phyloP scores from a whole-genome alignment of 1,140 invertebrate genomes.

The Neotoxoptera formosana region DNA sequence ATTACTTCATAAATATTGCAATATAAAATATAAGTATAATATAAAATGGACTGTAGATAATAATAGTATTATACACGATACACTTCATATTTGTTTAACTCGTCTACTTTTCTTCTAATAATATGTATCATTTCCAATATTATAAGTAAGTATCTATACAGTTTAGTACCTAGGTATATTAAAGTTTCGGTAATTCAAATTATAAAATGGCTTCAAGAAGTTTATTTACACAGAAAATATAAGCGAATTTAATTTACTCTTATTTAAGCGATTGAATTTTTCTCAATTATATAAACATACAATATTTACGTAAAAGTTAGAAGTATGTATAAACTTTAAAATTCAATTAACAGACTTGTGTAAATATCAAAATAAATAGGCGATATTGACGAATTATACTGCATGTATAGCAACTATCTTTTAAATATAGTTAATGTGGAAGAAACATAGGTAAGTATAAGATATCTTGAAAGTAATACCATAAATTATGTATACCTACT shows the following conservation, averaged over 20 bases:
- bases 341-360: not conserved
- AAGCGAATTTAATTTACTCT: not conserved
- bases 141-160: not conserved
- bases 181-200: not conserved
- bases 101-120: not conserved
- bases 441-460: not conserved
- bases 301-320: not conserved
- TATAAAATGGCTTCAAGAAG: not conserved
- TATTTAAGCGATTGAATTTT: not conserved
- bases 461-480: slow-evolving; percentile 3
- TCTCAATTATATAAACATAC: not conserved
- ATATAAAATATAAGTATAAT: not conserved
- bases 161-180: not conserved
- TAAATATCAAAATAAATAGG: not conserved
- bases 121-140: not conserved
- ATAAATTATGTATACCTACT: not conserved
- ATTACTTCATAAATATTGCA: not conserved
- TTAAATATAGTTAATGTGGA: not conserved
- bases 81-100: not conserved
- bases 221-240: not conserved
- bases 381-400: not conserved
- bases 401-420: not conserved
- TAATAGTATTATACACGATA: not conserved
- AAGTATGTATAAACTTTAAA: not conserved
- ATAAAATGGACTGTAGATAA: not conserved